A percentile compares a stretch with the other conserved stretches of the same genome.
Evolutionary conservation across 2,888 invertebrate species (phyloP).

Genomic region (Sthenelais limicola): DNA sequence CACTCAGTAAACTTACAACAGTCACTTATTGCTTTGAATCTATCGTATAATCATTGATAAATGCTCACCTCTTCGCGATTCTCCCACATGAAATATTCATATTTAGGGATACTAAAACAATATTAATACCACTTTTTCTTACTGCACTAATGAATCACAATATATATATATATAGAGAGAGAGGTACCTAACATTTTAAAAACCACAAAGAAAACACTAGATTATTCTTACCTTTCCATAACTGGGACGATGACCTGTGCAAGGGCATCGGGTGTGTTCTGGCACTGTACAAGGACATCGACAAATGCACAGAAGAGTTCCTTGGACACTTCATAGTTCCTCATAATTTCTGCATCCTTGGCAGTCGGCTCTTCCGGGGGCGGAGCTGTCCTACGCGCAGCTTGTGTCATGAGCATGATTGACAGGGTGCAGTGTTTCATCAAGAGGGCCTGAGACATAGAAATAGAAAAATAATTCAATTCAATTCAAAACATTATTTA

Average conservation of each 20-base stretch:
- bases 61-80: too few species aligned
- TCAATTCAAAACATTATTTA: too few species aligned
- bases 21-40: too few species aligned
- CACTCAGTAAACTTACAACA: too few species aligned
- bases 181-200: too few species aligned
- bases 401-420: conserved; percentile 63
- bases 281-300: conserved; percentile 48
- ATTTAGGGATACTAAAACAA: too few species aligned
- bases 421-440: conserved; percentile 70
- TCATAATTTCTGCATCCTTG: conserved; percentile 2
- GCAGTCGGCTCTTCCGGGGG: conserved; percentile 15
- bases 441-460: conserved; percentile 60
- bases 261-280: conserved; percentile 61
- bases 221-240: conserved; percentile 60
- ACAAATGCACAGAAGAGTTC: conserved; percentile 42
- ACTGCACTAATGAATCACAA: too few species aligned
- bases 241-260: conserved; percentile 65
- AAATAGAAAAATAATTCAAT: too few species aligned
- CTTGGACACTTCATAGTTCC: neutral
- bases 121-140: too few species aligned
- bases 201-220: neutral
- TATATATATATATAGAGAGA: too few species aligned
- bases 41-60: too few species aligned
- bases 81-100: too few species aligned
- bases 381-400: conserved; percentile 30